These are phyloP conservation scores for Gymnopithys bicolor DNA, from an alignment of 2,797 vertebrate species.

Conservation along the genomic window DNA sequence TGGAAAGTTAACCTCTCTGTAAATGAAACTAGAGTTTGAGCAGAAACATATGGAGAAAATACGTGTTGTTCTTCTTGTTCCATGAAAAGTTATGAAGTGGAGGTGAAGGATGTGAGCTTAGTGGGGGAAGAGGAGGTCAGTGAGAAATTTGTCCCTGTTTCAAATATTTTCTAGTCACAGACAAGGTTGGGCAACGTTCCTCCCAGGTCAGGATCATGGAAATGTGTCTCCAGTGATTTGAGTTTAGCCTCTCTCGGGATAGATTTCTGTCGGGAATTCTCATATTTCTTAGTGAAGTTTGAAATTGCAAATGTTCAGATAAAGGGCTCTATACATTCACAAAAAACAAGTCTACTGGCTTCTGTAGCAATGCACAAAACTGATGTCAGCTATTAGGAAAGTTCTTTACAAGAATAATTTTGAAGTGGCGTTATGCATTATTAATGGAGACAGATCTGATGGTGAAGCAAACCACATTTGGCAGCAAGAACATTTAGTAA, in stretches of 20 bases:
- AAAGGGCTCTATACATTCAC: slow-evolving; percentile 3
- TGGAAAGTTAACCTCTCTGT: slow-evolving; percentile 36
- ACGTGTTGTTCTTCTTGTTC: not conserved
- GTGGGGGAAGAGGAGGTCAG: slow-evolving; percentile 39
- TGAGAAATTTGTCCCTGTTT: slow-evolving; percentile 54
- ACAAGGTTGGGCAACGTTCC: not conserved
- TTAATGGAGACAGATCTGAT: slow-evolving; percentile 50
- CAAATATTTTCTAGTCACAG: slow-evolving; percentile 34
- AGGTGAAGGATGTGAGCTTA: slow-evolving; percentile 38
- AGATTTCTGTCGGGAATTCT: not conserved
- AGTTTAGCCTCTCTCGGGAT: not conserved
- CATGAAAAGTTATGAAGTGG: slow-evolving; percentile 33
- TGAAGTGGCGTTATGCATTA: not conserved
- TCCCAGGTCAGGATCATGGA: not conserved
- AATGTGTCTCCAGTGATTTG: slow-evolving; percentile 1
- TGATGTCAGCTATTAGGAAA: slow-evolving; percentile 4
- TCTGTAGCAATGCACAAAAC: not conserved
- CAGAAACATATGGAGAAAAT: slow-evolving; percentile 55
- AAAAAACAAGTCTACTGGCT: not conserved
- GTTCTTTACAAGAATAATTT: slow-evolving; percentile 29
- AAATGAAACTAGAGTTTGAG: slow-evolving; percentile 17
- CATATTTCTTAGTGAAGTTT: not conserved
- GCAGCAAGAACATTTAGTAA: slow-evolving; percentile 50
- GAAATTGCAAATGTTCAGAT: slow-evolving; percentile 9
- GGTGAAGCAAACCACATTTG: slow-evolving; percentile 52